Percentiles rank a stretch among this genome's conserved stretches.
These are phyloP conservation scores for Tenthredo notha DNA, from an alignment of 2,888 invertebrate species.

Conservation along the genomic window DNA sequence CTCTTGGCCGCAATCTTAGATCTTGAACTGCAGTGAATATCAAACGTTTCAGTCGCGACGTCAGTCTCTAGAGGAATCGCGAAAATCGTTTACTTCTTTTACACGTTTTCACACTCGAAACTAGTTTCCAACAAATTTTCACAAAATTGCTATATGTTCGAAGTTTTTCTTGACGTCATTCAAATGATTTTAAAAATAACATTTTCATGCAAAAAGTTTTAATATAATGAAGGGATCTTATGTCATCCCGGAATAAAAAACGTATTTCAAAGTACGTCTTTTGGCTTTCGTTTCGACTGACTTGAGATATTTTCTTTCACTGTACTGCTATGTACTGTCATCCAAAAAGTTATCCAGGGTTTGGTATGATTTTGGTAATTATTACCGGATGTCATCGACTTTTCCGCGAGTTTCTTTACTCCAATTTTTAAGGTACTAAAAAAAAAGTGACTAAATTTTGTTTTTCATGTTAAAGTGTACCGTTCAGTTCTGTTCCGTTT, in stretches of 20 bases:
- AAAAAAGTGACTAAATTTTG: background rate
- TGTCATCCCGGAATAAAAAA: no score
- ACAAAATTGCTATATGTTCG: background rate
- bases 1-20: conserved; percentile 41
- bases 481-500: background rate
- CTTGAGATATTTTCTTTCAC: background rate
- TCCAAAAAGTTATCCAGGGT: background rate
- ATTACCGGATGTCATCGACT: background rate
- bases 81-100: background rate
- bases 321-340: background rate
- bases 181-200: no score
- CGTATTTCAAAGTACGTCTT: no score
- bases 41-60: background rate
- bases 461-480: background rate
- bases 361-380: background rate
- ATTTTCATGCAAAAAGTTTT: no score
- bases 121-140: background rate
- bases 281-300: no score
- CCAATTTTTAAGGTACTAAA: background rate
- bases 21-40: conserved; percentile 44
- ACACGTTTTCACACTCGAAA: background rate
- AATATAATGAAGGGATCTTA: no score
- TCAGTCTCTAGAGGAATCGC: background rate
- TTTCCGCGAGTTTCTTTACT: background rate
- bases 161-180: background rate